Evolutionary conservation across 2,113 vertebrate genomes (phyloP).

Genomic region (Xenopus tropicalis): DNA sequence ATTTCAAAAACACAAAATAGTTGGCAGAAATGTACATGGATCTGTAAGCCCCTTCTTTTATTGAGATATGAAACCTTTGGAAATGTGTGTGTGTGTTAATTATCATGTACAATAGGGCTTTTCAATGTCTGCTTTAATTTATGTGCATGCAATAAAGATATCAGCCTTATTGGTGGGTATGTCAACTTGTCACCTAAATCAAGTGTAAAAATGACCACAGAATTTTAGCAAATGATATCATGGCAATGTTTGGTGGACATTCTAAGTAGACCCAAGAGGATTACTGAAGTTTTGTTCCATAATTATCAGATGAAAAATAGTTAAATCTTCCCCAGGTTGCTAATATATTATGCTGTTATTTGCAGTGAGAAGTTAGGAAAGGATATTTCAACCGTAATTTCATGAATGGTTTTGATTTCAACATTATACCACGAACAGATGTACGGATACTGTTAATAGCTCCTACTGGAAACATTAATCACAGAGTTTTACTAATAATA

Average conservation of each 20-base stretch:
- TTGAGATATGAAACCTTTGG: too few species aligned
- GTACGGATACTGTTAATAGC: conserved; percentile 69
- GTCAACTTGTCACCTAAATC: conserved; percentile 27
- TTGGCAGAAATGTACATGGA: too few species aligned
- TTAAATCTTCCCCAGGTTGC: conserved; percentile 62
- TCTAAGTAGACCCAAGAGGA: conserved; percentile 61
- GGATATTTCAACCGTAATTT: conserved; percentile 51
- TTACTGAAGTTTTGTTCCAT: conserved; percentile 61
- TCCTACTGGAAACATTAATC: conserved; percentile 76
- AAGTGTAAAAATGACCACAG: conserved; percentile 48
- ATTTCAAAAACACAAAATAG: too few species aligned
- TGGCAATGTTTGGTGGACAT: conserved; percentile 60
- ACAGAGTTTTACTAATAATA: conserved; percentile 67
- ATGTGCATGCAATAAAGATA: conserved; percentile 27
- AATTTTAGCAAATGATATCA: conserved; percentile 62
- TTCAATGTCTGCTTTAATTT: conserved; percentile 13
- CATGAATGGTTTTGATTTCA: conserved; percentile 68
- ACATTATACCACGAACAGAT: conserved; percentile 76
- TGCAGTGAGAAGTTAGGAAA: conserved; percentile 59
- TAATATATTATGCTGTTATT: conserved; percentile 59
- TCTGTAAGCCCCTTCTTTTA: too few species aligned
- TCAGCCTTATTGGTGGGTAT: conserved; percentile 24
- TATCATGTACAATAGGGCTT: background rate
- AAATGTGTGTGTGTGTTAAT: background rate
- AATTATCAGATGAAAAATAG: conserved; percentile 66